Conservation (phyloP, 2,113 vertebrate genomes). For the Murina feae region DNA sequence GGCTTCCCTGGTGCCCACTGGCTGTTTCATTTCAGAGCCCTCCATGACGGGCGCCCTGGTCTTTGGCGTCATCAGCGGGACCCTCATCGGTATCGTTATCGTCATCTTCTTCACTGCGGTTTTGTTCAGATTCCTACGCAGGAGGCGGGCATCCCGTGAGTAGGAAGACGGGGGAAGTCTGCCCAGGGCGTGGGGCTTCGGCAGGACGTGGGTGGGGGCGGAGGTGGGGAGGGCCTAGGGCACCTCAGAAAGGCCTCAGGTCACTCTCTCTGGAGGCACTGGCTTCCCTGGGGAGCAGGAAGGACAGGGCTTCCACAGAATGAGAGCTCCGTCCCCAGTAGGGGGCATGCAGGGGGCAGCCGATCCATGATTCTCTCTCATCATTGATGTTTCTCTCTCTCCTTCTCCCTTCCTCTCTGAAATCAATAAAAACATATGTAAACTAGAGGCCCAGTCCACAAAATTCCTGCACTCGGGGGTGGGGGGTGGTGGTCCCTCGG, state of each 20-base stretch:
- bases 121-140: constrained; percentile 36
- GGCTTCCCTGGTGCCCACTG: rapidly evolving
- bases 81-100: neutral
- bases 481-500: too few relatives aligned
- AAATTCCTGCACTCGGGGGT: too few relatives aligned
- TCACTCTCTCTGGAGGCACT: neutral
- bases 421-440: too few relatives aligned
- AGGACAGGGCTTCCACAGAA: neutral
- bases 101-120: neutral
- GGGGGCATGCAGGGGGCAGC: too few relatives aligned
- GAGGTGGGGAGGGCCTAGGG: neutral
- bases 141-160: neutral
- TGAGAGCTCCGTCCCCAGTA: neutral
- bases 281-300: neutral
- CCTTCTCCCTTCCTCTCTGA: too few relatives aligned
- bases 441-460: too few relatives aligned
- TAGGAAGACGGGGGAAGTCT: neutral
- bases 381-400: too few relatives aligned
- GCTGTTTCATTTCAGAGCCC: constrained; percentile 40
- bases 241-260: neutral
- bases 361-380: too few relatives aligned
- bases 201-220: neutral
- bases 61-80: neutral
- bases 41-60: neutral
- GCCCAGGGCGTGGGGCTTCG: neutral